Evolutionary conservation across 2,797 vertebrate species (phyloP).

Genomic region (Margarornis squamiger): DNA sequence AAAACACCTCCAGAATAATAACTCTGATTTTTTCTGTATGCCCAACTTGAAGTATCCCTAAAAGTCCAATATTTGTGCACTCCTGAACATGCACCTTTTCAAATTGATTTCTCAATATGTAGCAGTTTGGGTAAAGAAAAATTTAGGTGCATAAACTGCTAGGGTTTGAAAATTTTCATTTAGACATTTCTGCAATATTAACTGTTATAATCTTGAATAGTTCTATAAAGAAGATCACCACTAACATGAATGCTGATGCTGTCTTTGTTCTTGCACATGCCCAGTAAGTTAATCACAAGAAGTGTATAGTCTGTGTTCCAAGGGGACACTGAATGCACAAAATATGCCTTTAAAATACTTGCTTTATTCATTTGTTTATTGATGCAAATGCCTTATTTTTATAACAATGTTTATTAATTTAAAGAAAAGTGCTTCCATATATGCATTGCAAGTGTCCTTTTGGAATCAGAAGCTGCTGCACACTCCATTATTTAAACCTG

Average conservation of each 20-base stretch:
- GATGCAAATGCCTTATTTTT: constrained; percentile 33
- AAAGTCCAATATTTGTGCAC: neutral
- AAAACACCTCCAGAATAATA: neutral
- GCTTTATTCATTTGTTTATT: constrained; percentile 34
- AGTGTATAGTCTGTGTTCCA: neutral
- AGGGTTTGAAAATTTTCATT: neutral
- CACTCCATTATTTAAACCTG: constrained; percentile 54
- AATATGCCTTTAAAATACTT: neutral
- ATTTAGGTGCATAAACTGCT: neutral
- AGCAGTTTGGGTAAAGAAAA: neutral
- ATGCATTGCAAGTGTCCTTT: neutral
- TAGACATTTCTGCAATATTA: neutral
- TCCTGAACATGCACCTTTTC: neutral
- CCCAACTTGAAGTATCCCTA: neutral
- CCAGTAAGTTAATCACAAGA: neutral
- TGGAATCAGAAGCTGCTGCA: neutral
- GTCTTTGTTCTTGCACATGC: neutral
- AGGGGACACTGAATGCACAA: neutral
- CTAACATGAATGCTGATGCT: accelerated
- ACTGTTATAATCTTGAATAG: neutral
- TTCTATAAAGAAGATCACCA: neutral
- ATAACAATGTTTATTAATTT: constrained; percentile 12
- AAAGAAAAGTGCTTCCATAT: neutral
- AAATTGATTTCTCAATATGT: neutral
- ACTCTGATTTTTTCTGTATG: neutral